Evolutionary conservation across 2,797 vertebrate species (phyloP), one percentile per base, ranked within the genome.

Genomic region (Gambelia wislizenii): DNA sequence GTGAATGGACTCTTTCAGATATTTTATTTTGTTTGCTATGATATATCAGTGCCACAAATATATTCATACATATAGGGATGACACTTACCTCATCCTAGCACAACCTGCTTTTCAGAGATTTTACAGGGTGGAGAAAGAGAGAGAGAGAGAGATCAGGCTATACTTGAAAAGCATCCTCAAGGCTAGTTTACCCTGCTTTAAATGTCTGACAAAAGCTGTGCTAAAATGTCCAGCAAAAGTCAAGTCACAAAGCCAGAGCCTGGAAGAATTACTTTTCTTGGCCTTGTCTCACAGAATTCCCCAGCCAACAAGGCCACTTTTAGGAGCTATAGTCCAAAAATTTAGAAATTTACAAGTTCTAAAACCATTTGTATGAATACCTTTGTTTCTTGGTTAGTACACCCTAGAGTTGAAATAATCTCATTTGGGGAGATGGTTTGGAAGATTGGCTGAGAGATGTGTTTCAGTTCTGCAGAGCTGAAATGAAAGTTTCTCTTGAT

Each of bases 71-170:
- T 47, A 5, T 70, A 64, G 25, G 59, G 27, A 87, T 69, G 2
- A 36, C 14, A 36, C 13, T 39, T 33, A 70, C 7, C 70, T 30
- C 16, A 7, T 64, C 18, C 79, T 78, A 10, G 70, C 25, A 75
- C 27, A 88, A 88, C 52, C 70, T 75, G 80, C 54, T 88, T 88
- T 47, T 49, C 79, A 82, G 27, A 75, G 8, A 2, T 27, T 76
- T 88, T 20, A n/a, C 44, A 67, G 54, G 69, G 69, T 18, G 42
- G 69, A 36, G 70, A 27, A 3, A 13, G 44, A 36, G 69, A 75
- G 22, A 42, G 39, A 75, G 72, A 49, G 10, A 13, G 44, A 13
- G 6, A 82, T 67, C 30, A 49, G 80, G 70, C 22, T 25, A 64
- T 9, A 27, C 49, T 69, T 42, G 47, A 87, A 36, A 88, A 76